Conservation (phyloP, 2,113 vertebrate species). For the Nyctibius bracteatus region DNA sequence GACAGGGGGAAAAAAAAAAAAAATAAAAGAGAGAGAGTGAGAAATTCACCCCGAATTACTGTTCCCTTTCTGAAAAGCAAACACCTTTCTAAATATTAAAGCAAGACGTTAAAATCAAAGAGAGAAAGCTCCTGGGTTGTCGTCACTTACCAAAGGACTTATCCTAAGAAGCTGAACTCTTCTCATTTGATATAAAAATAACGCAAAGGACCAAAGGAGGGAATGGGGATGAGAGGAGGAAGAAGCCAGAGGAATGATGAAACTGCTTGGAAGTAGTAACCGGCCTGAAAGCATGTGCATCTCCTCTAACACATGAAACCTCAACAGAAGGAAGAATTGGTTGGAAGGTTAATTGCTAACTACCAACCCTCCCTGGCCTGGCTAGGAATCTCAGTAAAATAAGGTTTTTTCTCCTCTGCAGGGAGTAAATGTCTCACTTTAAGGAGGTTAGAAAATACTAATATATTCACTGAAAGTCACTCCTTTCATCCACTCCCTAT, state of each 20-base stretch:
- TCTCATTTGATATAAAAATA: neutral
- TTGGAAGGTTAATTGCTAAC: neutral
- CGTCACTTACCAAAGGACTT: neutral
- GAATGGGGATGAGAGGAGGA: neutral
- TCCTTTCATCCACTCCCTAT: neutral
- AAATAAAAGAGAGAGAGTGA: accelerated
- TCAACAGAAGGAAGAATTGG: neutral
- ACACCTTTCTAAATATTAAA: neutral
- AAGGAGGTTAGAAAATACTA: neutral
- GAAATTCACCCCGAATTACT: neutral
- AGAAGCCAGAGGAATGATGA: neutral
- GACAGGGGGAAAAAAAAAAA: accelerated
- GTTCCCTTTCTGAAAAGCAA: neutral
- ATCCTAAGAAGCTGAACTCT: neutral
- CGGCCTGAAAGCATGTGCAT: accelerated
- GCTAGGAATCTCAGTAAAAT: neutral
- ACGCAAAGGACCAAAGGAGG: neutral
- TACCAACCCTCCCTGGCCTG: neutral
- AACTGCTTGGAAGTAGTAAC: neutral
- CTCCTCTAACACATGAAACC: neutral
- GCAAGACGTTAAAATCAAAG: neutral
- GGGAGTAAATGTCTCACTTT: neutral
- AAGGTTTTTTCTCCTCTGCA: accelerated
- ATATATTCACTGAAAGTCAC: neutral
- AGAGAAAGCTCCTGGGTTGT: neutral